Base-by-base conservation (phyloP, 2,797 vertebrate genomes). In the Thamnophis elegans region DNA sequence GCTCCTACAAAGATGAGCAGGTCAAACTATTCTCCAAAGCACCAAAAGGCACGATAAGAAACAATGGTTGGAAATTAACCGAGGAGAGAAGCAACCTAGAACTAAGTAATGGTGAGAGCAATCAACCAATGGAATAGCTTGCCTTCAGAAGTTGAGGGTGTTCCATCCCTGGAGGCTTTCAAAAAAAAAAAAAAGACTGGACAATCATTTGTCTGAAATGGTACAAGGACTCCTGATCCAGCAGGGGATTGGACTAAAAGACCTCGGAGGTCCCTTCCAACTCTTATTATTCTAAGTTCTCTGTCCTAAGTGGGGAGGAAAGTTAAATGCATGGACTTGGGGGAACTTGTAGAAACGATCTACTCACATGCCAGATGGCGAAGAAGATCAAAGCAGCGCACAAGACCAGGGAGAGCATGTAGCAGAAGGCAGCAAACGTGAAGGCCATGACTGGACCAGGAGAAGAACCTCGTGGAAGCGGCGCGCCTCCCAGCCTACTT, bases 301-400 rank as follows among this genome's bases (percentile, higher is more conserved):
- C 25, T 26, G 53, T 28, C n/a, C 12, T 16, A 18, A 32, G 8
- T 4, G 62, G 0, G 4, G 11, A 2, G 85, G 13, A 5, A 53
- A 9, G 4, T 4, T 92, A 36, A 56, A 1, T 2, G 36, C 56
- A 1, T 3, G n/a, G 8, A 25, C 88, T 65, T 2, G 54, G 47
- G 32, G 8, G 25, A 22, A 5, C 26, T 28, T 16, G 12, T 10
- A 32, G 51, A 82, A 85, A 89, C 4, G 28, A 32, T 58, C 12
- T 96, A 98, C 98, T 98, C 96, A 98, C 98, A 91, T 98, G 97
- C 98, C 98, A 98, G 94, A 98, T 98, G 59, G 98, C 98, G 96
- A 98, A 98, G 96, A 98, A 98, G 96, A 98, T 97, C 95, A 98
- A 97, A 11, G 98, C 98, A 0, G 98, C 98, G 92, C 97, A 98